Evolutionary conservation across 1,140 invertebrate genomes (phyloP).

Genomic region (Hylyphantes graminicola): DNA sequence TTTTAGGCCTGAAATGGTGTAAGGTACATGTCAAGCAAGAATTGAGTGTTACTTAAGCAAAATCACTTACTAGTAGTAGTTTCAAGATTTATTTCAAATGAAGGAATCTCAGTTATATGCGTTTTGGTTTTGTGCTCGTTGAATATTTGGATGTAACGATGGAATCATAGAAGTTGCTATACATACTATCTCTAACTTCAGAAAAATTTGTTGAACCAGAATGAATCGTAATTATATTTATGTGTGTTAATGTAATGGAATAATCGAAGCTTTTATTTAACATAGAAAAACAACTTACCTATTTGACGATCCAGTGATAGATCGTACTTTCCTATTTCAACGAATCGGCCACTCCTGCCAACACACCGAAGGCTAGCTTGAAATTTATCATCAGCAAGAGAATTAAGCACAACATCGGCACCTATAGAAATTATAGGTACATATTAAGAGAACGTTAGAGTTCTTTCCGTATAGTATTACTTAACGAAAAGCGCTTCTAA

Average conservation of each 20-base stretch:
- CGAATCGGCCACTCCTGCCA: slow-evolving; percentile 75
- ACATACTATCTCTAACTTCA: too few species aligned
- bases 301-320: slow-evolving; percentile 82
- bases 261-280: too few species aligned
- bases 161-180: too few species aligned
- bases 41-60: neutral
- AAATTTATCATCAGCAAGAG: slow-evolving; percentile 76
- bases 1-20: slow-evolving; percentile 84
- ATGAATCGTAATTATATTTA: too few species aligned
- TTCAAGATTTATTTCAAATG: neutral
- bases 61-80: neutral
- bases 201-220: too few species aligned
- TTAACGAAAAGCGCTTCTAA: neutral
- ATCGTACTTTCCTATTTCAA: slow-evolving; percentile 85
- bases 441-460: neutral
- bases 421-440: slow-evolving; percentile 66
- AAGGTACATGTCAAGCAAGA: neutral
- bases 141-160: too few species aligned
- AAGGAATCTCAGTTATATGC: neutral
- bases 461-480: neutral
- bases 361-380: slow-evolving; percentile 68
- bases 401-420: slow-evolving; percentile 77
- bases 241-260: too few species aligned
- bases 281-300: slow-evolving; percentile 10
- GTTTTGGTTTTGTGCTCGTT: too few species aligned